Conservation (phyloP, 1,140 invertebrate species). For the Cyclina sinensis region DNA sequence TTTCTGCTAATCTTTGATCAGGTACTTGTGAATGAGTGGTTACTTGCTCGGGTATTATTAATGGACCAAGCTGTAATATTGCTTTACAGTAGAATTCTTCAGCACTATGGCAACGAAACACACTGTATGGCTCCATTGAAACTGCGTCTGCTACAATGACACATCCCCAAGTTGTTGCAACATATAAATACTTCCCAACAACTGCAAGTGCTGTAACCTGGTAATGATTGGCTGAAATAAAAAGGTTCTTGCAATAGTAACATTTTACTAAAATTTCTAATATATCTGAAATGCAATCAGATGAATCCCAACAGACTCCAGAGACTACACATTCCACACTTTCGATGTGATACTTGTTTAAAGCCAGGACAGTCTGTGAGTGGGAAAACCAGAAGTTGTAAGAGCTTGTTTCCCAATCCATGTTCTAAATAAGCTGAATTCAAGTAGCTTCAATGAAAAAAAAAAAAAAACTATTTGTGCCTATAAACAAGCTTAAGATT, state of each 20-base stretch:
- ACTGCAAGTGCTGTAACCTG: slow-evolving; percentile 80
- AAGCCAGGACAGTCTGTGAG: too few species aligned
- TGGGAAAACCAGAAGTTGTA: too few species aligned
- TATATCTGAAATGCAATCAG: too few species aligned
- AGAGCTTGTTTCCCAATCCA: too few species aligned
- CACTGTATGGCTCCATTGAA: slow-evolving; percentile 73
- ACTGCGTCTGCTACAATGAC: slow-evolving; percentile 79
- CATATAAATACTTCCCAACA: slow-evolving; percentile 78
- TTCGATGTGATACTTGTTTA: too few species aligned
- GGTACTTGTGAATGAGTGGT: neutral
- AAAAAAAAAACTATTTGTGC: too few species aligned
- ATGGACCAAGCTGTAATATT: slow-evolving; percentile 71
- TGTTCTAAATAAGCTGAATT: too few species aligned
- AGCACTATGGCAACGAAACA: slow-evolving; percentile 79
- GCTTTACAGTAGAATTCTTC: slow-evolving; percentile 80
- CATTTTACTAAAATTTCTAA: too few species aligned
- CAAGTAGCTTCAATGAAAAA: too few species aligned
- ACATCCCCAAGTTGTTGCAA: slow-evolving; percentile 81
- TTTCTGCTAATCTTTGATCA: neutral
- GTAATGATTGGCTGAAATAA: slow-evolving; percentile 71
- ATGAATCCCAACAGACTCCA: too few species aligned
- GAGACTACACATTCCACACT: too few species aligned
- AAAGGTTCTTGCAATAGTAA: neutral
- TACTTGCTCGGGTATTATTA: neutral
- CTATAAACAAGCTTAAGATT: too few species aligned